Evolutionary conservation across 1,140 invertebrate genomes (phyloP).

Genomic region (Lasaia peninsularis): DNA sequence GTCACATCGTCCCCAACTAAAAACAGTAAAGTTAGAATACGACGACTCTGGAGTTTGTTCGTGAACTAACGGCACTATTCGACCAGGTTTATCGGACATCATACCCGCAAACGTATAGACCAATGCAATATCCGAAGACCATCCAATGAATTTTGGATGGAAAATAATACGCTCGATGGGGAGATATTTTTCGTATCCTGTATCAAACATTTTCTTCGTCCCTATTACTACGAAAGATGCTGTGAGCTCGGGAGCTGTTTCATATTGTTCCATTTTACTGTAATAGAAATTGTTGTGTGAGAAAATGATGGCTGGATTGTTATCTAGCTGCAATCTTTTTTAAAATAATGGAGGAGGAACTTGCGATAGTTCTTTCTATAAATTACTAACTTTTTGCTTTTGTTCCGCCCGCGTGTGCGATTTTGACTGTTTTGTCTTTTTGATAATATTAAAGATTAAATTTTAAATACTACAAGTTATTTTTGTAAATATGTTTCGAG

Average conservation of each 20-base stretch:
- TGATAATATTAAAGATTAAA: too few relatives aligned
- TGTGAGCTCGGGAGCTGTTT: slow-evolving; percentile 36
- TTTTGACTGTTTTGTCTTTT: too few relatives aligned
- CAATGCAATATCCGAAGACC: slow-evolving; percentile 41
- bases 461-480: too few relatives aligned
- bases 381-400: too few relatives aligned
- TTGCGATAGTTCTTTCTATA: too few relatives aligned
- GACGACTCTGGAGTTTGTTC: slow-evolving; percentile 32
- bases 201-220: slow-evolving; percentile 41
- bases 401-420: too few relatives aligned
- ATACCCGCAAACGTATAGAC: slow-evolving; percentile 50
- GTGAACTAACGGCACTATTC: slow-evolving; percentile 34
- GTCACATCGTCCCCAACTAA: slow-evolving; percentile 47
- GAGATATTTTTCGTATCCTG: slow-evolving; percentile 43
- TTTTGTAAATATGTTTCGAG: too few relatives aligned
- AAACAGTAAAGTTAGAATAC: slow-evolving; percentile 39
- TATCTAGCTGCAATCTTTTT: neutral
- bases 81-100: slow-evolving; percentile 50
- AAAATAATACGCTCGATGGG: slow-evolving; percentile 46
- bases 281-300: slow-evolving; percentile 11
- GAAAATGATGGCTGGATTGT: neutral
- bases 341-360: slow-evolving; percentile 1
- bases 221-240: slow-evolving; percentile 52
- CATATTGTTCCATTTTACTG: slow-evolving; percentile 16
- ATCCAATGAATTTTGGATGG: slow-evolving; percentile 40